Evolutionary conservation across 1,140 invertebrate genomes (phyloP).

Genomic region (Ridgeia piscesae): DNA sequence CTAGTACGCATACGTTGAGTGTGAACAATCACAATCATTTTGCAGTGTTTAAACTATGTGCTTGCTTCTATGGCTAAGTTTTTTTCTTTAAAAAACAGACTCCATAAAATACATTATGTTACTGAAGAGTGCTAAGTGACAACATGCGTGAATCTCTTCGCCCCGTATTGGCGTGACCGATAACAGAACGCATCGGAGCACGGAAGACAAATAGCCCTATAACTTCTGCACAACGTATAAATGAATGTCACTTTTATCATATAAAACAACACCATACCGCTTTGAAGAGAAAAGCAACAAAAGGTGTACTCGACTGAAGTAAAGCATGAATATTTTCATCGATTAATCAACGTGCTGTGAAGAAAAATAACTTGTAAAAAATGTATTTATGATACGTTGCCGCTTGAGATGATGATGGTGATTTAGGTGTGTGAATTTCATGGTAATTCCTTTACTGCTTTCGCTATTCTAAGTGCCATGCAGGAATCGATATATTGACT

Average conservation of each 20-base stretch:
- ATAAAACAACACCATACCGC: neutral
- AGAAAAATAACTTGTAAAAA: neutral
- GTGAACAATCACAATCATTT: no score
- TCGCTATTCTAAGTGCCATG: neutral
- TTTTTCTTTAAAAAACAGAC: no score
- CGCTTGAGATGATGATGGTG: neutral
- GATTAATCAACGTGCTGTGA: neutral
- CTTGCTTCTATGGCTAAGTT: neutral
- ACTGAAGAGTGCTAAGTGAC: neutral
- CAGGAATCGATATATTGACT: neutral
- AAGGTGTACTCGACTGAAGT: neutral
- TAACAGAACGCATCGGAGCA: neutral
- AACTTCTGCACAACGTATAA: neutral
- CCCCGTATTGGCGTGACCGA: neutral
- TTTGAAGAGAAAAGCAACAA: neutral
- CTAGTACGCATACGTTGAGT: no score
- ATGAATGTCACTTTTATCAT: neutral
- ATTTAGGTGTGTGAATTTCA: neutral
- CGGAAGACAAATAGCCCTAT: neutral
- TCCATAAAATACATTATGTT: neutral
- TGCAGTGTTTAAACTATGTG: neutral
- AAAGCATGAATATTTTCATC: neutral
- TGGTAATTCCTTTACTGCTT: neutral
- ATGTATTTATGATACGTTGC: neutral
- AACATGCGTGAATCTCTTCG: neutral